Conservation (phyloP, 2,888 invertebrate genomes). For the Agrotis exclamationis region DNA sequence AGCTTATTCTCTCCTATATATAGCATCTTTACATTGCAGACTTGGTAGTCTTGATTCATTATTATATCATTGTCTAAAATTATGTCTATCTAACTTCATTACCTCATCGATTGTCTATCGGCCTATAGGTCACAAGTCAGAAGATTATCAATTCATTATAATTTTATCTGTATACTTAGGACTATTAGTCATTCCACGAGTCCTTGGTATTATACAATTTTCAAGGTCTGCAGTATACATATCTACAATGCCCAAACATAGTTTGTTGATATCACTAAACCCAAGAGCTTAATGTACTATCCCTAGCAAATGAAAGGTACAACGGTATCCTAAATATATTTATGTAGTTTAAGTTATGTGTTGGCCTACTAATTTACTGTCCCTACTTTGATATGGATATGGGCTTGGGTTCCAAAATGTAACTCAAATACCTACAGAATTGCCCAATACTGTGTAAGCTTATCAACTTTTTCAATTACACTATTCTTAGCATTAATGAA, state of each 20-base stretch:
- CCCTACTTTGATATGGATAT: slow-evolving; percentile 46
- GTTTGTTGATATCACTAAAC: slow-evolving; percentile 28
- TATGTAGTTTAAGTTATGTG: slow-evolving; percentile 32
- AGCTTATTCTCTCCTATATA: slow-evolving; percentile 3
- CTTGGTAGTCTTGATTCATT: not conserved
- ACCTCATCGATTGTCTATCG: slow-evolving; percentile 26
- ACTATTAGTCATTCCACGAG: not conserved
- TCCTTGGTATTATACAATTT: slow-evolving; percentile 11
- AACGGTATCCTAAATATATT: slow-evolving; percentile 30
- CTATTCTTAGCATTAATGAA: too few relatives aligned
- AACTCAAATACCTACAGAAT: slow-evolving; percentile 8
- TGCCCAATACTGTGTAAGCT: not conserved
- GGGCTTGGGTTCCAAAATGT: slow-evolving; percentile 17
- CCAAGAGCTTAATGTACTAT: slow-evolving; percentile 32
- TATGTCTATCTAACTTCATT: slow-evolving; percentile 21
- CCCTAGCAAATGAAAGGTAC: slow-evolving; percentile 29
- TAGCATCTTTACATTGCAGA: not conserved
- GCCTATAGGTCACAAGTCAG: slow-evolving; percentile 11
- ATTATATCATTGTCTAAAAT: slow-evolving; percentile 45
- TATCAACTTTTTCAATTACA: not conserved
- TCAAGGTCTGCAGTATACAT: not conserved
- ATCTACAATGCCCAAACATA: not conserved
- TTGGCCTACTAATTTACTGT: slow-evolving; percentile 34
- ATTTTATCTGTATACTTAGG: slow-evolving; percentile 13
- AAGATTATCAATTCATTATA: slow-evolving; percentile 26